phyloP scores from a whole-genome alignment of 2,797 vertebrate genomes.

The Paguma larvata region DNA sequence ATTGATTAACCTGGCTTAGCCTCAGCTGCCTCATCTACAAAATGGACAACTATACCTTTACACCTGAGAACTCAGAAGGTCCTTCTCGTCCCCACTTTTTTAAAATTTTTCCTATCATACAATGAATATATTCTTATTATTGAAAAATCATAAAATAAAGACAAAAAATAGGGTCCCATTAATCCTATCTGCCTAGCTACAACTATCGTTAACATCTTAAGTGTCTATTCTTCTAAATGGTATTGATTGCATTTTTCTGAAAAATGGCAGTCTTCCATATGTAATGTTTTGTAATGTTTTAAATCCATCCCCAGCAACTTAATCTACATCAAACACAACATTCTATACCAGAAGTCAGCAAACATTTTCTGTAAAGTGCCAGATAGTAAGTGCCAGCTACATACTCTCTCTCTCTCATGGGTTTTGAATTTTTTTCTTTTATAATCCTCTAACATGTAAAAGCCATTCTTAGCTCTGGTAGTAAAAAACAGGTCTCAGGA shows the following conservation, averaged over 20 bases:
- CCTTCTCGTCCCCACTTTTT: background rate
- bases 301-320: background rate
- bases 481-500: background rate
- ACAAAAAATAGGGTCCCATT: background rate
- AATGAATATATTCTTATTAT: conserved; percentile 19
- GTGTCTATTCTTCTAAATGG: background rate
- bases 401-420: background rate
- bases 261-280: background rate
- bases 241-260: background rate
- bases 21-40: background rate
- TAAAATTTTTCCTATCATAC: background rate
- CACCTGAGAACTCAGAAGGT: background rate
- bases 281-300: background rate
- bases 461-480: background rate
- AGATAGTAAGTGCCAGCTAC: background rate
- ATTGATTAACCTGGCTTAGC: background rate
- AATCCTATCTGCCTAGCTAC: background rate
- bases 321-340: background rate
- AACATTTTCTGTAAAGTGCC: conserved; percentile 36
- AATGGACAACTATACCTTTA: background rate
- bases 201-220: background rate
- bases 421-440: background rate
- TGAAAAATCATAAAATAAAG: conserved; percentile 38
- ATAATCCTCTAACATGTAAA: conserved; percentile 39
- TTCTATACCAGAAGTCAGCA: background rate